Evolutionary conservation across 2,888 invertebrate species (phyloP).

Genomic region (Argyresthia goedartella): DNA sequence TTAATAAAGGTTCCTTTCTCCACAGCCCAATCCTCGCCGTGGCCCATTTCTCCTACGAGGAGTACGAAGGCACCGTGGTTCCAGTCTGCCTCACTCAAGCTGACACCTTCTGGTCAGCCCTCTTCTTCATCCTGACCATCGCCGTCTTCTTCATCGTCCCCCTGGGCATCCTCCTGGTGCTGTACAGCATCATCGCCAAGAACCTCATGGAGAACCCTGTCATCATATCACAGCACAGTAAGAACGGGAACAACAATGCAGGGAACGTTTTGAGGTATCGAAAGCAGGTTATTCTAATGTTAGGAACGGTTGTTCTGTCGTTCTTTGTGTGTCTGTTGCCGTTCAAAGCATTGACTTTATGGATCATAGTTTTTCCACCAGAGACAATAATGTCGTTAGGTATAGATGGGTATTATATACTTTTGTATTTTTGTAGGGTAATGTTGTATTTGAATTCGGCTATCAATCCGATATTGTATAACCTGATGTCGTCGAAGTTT

Average conservation of each 20-base stretch:
- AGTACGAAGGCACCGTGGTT: constrained; percentile 76
- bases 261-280: constrained; percentile 78
- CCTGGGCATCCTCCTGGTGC: constrained; percentile 80
- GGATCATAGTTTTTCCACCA: constrained; percentile 84
- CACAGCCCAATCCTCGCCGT: constrained; percentile 88
- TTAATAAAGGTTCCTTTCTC: constrained; percentile 17
- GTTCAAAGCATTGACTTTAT: constrained; percentile 88
- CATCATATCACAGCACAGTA: constrained; percentile 73
- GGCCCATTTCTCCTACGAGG: constrained; percentile 79
- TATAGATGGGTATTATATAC: constrained; percentile 84
- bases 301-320: constrained; percentile 89
- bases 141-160: constrained; percentile 89
- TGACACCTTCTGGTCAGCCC: constrained; percentile 81
- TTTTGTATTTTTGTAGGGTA: constrained; percentile 87
- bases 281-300: constrained; percentile 88
- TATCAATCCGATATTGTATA: constrained; percentile 92
- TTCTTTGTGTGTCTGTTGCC: constrained; percentile 93
- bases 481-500: constrained; percentile 93
- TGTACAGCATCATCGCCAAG: constrained; percentile 89
- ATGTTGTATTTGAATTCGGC: constrained; percentile 93
- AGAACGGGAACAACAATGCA: constrained; percentile 44
- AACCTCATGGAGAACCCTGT: constrained; percentile 86
- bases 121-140: constrained; percentile 85
- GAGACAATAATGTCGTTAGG: constrained; percentile 78
- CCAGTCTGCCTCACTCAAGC: constrained; percentile 87